Conservation (phyloP, 1,140 invertebrate species). For the Triops cancriformis region DNA sequence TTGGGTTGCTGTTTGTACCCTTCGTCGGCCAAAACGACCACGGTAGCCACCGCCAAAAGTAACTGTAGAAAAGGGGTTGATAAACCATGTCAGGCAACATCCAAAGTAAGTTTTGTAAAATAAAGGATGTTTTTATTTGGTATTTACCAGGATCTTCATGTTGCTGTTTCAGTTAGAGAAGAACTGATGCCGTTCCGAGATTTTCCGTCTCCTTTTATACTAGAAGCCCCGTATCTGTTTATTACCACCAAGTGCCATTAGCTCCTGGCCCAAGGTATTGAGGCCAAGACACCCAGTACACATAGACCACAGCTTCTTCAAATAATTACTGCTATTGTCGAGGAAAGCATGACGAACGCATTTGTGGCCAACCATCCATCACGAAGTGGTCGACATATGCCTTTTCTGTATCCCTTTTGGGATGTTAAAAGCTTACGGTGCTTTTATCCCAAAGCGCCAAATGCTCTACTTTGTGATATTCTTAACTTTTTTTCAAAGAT, state of each 20-base stretch:
- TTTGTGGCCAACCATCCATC: constrained; percentile 11
- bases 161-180: neutral
- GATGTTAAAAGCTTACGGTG: neutral
- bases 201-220: neutral
- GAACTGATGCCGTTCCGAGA: neutral
- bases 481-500: neutral
- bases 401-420: neutral
- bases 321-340: neutral
- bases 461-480: neutral
- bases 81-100: no score
- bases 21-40: neutral
- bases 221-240: neutral
- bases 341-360: neutral
- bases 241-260: neutral
- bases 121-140: neutral
- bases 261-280: neutral
- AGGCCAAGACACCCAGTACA: neutral
- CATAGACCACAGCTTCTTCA: neutral
- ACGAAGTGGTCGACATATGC: neutral
- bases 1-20: neutral
- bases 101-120: neutral
- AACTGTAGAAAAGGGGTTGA: neutral
- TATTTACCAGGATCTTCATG: constrained; percentile 11
- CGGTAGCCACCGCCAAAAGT: neutral
- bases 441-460: neutral